These are phyloP conservation scores for Octodon degus DNA, from an alignment of 2,113 vertebrate species.

Conservation along the genomic window DNA sequence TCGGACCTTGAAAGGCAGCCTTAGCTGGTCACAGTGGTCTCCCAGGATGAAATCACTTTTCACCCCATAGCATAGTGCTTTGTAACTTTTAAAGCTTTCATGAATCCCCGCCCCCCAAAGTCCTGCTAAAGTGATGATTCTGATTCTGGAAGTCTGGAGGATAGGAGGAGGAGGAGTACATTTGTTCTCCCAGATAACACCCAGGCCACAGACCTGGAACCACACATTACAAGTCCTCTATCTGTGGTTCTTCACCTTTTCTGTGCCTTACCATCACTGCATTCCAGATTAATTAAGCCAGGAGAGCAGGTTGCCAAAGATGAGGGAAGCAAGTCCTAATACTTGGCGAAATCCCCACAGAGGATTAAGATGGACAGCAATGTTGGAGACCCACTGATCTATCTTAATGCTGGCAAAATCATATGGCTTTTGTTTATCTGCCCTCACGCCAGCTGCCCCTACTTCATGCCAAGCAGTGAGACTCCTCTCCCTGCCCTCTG, in stretches of 20 bases:
- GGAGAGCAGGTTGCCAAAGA: fast-evolving
- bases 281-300: neutral
- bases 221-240: neutral
- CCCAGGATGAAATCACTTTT: neutral
- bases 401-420: neutral
- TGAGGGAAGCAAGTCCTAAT: neutral
- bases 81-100: neutral
- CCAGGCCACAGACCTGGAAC: neutral
- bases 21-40: neutral
- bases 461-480: neutral
- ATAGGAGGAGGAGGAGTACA: neutral
- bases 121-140: neutral
- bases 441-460: neutral
- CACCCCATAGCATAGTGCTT: neutral
- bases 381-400: neutral
- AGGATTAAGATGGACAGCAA: neutral
- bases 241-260: neutral
- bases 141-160: neutral
- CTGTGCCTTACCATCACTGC: neutral
- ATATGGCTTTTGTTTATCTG: neutral
- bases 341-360: neutral
- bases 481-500: neutral
- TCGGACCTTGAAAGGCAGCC: neutral
- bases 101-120: neutral
- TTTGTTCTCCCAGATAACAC: neutral